A percentile compares a stretch with the other conserved stretches of the same genome.
These are phyloP conservation scores for Trididemnum clinides DNA, from an alignment of 23 tunicate genomes.

Conservation along the genomic window DNA sequence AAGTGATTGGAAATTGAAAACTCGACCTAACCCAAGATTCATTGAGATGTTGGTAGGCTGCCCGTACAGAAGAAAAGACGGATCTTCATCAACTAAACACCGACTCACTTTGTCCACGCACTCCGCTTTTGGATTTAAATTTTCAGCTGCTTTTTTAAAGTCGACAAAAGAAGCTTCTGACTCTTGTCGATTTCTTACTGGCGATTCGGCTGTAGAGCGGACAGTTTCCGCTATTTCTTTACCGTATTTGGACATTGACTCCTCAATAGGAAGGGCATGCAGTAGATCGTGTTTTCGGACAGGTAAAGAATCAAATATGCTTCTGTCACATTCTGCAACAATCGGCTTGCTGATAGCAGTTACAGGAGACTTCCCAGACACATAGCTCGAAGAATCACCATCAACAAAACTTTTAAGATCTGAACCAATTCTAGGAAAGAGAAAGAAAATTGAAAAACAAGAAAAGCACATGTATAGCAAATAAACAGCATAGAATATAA, in stretches of 20 bases:
- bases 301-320: too few species aligned
- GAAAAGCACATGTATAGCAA: too few species aligned
- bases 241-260: slow-evolving; percentile 44
- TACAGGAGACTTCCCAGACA: too few species aligned
- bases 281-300: not conserved
- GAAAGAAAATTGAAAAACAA: too few species aligned
- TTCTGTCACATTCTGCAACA: too few species aligned
- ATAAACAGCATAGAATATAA: too few species aligned
- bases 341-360: too few species aligned
- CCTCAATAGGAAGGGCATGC: slow-evolving; percentile 12
- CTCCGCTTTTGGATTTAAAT: not conserved
- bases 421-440: too few species aligned
- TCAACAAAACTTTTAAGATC: too few species aligned
- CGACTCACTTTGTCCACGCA: slow-evolving; percentile 56
- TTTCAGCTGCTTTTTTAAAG: not conserved
- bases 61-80: slow-evolving; percentile 72
- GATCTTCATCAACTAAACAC: slow-evolving; percentile 75
- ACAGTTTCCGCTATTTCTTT: not conserved
- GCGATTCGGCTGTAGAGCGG: not conserved
- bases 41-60: slow-evolving; percentile 64
- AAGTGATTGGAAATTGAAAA: slow-evolving; percentile 49
- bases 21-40: slow-evolving; percentile 66
- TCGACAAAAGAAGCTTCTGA: not conserved
- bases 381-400: too few species aligned
- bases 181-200: not conserved